Evolutionary conservation across 2,888 invertebrate genomes (phyloP), one percentile per base, ranked within the genome.

Genomic region (Suillia variegata): DNA sequence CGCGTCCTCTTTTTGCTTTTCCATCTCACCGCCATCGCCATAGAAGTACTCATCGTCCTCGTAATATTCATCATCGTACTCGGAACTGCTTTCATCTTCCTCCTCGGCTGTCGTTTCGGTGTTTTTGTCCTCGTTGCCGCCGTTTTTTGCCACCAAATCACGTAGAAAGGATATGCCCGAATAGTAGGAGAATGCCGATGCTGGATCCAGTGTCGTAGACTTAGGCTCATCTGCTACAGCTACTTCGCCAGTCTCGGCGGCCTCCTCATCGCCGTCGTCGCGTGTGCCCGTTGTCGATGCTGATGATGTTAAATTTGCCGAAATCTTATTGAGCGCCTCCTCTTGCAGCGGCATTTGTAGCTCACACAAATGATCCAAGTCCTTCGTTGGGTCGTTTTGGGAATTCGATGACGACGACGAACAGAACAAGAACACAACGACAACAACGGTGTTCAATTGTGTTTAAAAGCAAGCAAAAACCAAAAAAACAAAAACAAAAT

Each of bases 301-400:
- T 18, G 64, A 63, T 24, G 74, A 65, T 1, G 77, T 73, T 0
- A 78, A 60, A 38, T 71, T 73, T 24, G 71, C 76, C 2, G 74
- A 78, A 31, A 79, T 79, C 61, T 78, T 70, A 21, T 76, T 69
- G 33, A 80, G 62, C 54, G 74, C 63, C 55, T 78, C 73, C 21
- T 75, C 75, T 54, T 71, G 68, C 45, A 65, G 68, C 6, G 79
- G 77, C 61, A 74, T 56, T 62, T 81, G 78, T 55, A 75, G 61
- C 5, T 76, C 71, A 65, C 77, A 75, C 62, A 82, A 56, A 2
- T 72, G 71, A 68, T 82, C 81, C 67, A 82, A 73, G 65, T 82
- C 82, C 69, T 74, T 62, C 50, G 49, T 31, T n/a, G 12, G 33
- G 47, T 21, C 17, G 34, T 22, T 34, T 48, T 56, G 48, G 34